Percentiles rank a stretch among this genome's conserved stretches.
phyloP scores from a whole-genome alignment of 1,140 invertebrate species.

The Holotrichia oblita region DNA sequence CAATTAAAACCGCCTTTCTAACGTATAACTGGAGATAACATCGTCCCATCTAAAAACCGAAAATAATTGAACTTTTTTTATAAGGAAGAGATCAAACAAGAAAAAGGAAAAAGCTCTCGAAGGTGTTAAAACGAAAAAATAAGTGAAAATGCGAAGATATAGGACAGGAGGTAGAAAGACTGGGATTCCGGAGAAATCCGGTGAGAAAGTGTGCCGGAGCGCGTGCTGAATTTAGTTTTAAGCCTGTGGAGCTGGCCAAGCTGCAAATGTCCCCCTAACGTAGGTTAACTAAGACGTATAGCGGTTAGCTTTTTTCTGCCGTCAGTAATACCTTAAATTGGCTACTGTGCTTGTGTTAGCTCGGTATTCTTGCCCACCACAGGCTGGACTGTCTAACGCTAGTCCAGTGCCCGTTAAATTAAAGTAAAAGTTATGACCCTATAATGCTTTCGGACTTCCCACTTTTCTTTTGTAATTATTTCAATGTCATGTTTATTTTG shows the following conservation, averaged over 20 bases:
- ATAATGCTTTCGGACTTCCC: neutral
- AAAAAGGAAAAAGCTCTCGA: neutral
- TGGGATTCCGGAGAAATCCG: slow-evolving; percentile 4
- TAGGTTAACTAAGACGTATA: slow-evolving; percentile 21
- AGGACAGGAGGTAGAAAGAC: neutral
- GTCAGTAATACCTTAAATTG: slow-evolving; percentile 21
- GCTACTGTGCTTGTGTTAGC: neutral
- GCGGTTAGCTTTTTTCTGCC: slow-evolving; percentile 14
- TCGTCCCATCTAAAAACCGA: no score
- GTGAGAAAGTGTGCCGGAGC: neutral
- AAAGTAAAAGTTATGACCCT: slow-evolving; percentile 28
- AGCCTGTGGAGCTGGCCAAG: neutral
- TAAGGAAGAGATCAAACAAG: neutral
- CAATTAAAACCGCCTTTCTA: no score
- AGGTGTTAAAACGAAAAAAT: neutral
- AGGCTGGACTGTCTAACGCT: neutral
- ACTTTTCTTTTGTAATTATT: slow-evolving; percentile 21
- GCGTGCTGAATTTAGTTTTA: neutral
- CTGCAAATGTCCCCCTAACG: neutral
- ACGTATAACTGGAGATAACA: no score
- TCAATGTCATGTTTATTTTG: neutral
- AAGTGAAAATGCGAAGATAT: slow-evolving; percentile 15
- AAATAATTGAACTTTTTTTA: neutral
- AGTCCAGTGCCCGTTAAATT: slow-evolving; percentile 9
- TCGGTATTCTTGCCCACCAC: neutral